Evolutionary conservation across 2,888 invertebrate species (phyloP), one percentile per base, ranked within the genome.

Genomic region (Hirtodrosophila histrioides): DNA sequence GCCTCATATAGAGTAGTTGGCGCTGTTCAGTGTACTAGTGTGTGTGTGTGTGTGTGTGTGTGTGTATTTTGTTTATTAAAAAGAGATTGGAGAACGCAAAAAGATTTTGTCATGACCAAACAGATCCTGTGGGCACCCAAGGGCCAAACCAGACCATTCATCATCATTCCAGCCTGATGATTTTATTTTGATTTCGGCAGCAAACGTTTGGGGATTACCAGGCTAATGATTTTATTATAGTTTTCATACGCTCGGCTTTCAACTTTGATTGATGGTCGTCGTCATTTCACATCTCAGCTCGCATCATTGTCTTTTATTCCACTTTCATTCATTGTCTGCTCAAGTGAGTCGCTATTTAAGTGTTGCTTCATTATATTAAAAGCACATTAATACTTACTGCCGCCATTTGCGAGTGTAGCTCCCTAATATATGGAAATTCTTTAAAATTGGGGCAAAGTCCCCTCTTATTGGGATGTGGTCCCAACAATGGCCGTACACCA

Each of bases 141-240:
- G 37, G 41, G 43, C 46, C 55, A 29, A 56, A 41, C 54, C 44
- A 51, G 46, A 61, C 82, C 79, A 83, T 83, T 83, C 86, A 83
- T 83, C 82, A 87, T 87, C 79, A 87, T 83, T 83, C 70, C 68
- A 68, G 76, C 45, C 85, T 69, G 86, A 87, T 81, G 81, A 84
- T 81, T 81, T 81, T 81, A 81, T 81, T 81, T 84, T 81, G 81
- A 86, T 86, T 80, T 86, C 53, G 75, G 51, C 50, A 46, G 72
- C 54, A 58, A 85, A 73, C 82, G 82, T 73, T 85, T 63, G 64
- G 82, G 87, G 83, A 85, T 82, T 82, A 87, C 87, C 69, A 65
- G 76, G 45, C 86, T 87, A 82, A 83, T 83, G 82, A 85, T 85
- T 83, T 85, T 83, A 82, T 83, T 87, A 83, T 83, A 87, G 87